Base-by-base conservation (phyloP, 2,113 vertebrate genomes). In the Xiphophorus maculatus region DNA sequence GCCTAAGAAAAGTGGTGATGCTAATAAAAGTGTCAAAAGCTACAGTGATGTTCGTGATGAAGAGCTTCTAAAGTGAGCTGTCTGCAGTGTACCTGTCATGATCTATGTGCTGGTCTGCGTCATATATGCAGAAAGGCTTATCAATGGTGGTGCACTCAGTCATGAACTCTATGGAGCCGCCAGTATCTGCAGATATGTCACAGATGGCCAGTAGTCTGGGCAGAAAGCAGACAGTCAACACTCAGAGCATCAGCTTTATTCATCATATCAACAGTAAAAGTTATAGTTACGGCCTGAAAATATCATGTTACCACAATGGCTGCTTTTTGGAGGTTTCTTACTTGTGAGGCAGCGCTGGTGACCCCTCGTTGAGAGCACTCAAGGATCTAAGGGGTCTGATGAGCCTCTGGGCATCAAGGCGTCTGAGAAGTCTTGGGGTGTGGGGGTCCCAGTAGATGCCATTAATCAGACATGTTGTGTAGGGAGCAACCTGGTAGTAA, bases 91-190 rank as follows among this genome's bases (percentile, higher is more conserved):
- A 99, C 98, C 97, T 98, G 95, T 97, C 96, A 22, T 97, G 96
- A 84, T 96, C 97, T 27, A 98, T 96, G 83, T 98, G 97, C 90
- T 98, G 96, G 89, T 97, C 94, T 28, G 98, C 96, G 75, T 99
- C 98, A 87, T 99, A 99, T 93, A 99, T 98, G 79, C 97, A 98
- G 89, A 99, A 99, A 8, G 98, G 98, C 48, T 91, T 96, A 62
- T 99, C 97, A 71, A 99, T 99, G 51, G 97, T 97, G 0, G 98
- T 99, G 77, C 97, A 99, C 54, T 97, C 97, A 0, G 94, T 98
- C 98, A 99, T 98, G 89, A 99, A 99, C 88, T 96, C 97, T 83
- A 99, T 99, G 9, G 98, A 99, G 63, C 98, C 98, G 37, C 96
- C 97, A 0, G 96, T 93, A 77, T 99, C 98, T 0, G 98, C 97